These are phyloP conservation scores for Capromys pilorides DNA, from an alignment of 2,797 vertebrate genomes.

Conservation along the genomic window DNA sequence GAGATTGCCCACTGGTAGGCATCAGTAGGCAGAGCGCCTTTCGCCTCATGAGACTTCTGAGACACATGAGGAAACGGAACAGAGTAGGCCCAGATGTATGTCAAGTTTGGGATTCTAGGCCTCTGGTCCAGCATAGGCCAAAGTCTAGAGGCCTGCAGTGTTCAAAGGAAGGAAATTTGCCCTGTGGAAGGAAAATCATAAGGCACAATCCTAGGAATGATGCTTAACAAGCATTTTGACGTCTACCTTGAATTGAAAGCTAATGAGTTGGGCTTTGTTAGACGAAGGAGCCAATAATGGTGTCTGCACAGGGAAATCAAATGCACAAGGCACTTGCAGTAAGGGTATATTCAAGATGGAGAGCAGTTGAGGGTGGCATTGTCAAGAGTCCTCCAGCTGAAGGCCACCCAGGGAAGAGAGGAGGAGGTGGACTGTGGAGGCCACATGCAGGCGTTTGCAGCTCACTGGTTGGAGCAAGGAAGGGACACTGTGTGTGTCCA, in stretches of 20 bases:
- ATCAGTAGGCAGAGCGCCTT: rapidly evolving
- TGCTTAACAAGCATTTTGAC: neutral
- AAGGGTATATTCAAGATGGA: rapidly evolving
- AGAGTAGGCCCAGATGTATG: rapidly evolving
- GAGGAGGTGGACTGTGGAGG: neutral
- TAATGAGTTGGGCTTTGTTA: neutral
- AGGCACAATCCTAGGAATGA: neutral
- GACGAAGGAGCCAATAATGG: rapidly evolving
- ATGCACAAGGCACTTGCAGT: neutral
- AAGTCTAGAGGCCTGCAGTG: rapidly evolving
- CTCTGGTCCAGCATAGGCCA: rapidly evolving
- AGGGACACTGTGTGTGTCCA: rapidly evolving
- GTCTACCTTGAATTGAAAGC: rapidly evolving
- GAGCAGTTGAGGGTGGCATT: rapidly evolving
- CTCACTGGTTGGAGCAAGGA: neutral
- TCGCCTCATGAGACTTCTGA: neutral
- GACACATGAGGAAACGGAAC: rapidly evolving
- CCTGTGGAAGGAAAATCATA: too few relatives aligned
- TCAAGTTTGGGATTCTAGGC: rapidly evolving
- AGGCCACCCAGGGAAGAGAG: neutral
- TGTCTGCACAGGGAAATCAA: too few relatives aligned
- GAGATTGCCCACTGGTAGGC: rapidly evolving
- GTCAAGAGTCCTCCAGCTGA: neutral
- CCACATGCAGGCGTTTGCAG: rapidly evolving
- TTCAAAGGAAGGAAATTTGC: neutral